Evolutionary conservation across 2,888 invertebrate genomes (phyloP), one percentile per base, ranked within the genome.

Genomic region (Pegoplata infirma): DNA sequence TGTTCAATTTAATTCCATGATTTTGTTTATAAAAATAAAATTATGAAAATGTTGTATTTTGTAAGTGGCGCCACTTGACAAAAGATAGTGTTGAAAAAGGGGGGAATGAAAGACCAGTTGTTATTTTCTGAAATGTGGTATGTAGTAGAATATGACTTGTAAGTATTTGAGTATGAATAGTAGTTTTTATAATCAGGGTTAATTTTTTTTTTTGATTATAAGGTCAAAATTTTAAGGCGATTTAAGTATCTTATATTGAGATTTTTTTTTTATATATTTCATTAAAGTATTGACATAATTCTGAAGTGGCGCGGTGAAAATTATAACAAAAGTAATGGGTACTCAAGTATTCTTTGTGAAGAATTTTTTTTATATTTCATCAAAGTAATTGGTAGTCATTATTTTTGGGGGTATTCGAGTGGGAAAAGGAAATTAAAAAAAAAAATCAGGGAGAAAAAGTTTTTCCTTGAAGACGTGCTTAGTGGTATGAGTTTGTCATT

Each of bases 31-130:
- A 21, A 14, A 10, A 14, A 59, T 51, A 55, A 17, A 49, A 40
- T 32, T n/a, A n/a, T n/a, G n/a, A 44, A 77, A 40, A 47, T 59
- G 14, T 8, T 19, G 0, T 21, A 53, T 66, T 53, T 59, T 46
- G n/a, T 67, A 74, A 69, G 66, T 79, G 78, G 78, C 74, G 78
- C 78, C 74, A 64, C 61, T 77, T 72, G 47, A 49, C 51, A 44
- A 49, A 28, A 17, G 46, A 51, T 19, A 49, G 44, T 14, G 12
- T 10, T 23, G 44, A 44, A 53, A 61, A 53, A 71, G 46, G 53
- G 59, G 16, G 28, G 12, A 10, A 3, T 46, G n/a, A 36, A 1
- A 36, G 36, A 36, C n/a, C 36, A 36, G 36, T 12, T n/a, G 12
- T n/a, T 40, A n/a, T 40, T 40, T n/a, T 40, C 14, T 12, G 36